These are phyloP conservation scores for Netelia melanura DNA, from an alignment of 2,888 invertebrate genomes.

Conservation along the genomic window DNA sequence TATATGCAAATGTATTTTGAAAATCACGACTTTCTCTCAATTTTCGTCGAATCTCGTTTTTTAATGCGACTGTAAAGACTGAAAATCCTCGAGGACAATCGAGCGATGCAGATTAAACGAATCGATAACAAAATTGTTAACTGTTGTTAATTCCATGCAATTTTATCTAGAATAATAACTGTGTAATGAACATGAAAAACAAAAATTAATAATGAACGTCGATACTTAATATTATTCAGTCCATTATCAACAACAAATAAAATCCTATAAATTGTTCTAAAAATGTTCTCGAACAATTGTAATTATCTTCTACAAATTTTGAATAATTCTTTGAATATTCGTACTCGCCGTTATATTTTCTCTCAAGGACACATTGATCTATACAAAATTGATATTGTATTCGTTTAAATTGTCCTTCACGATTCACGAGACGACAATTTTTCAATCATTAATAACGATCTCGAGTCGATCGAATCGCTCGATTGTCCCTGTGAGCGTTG, in stretches of 20 bases:
- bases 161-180: background rate
- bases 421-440: background rate
- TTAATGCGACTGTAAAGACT: background rate
- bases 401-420: background rate
- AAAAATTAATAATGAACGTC: no score
- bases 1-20: no score
- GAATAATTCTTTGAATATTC: no score
- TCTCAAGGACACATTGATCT: no score
- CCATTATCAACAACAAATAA: no score
- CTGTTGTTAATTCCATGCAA: background rate
- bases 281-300: no score
- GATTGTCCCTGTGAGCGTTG: conserved; percentile 46
- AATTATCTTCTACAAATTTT: no score
- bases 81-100: background rate
- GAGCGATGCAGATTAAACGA: conserved; percentile 1
- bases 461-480: conserved; percentile 43
- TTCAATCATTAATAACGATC: background rate
- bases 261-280: no score
- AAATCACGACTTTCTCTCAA: background rate
- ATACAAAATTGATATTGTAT: background rate
- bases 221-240: no score
- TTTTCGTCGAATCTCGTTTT: background rate
- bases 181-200: background rate
- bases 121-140: background rate
- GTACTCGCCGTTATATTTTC: no score